A percentile compares a stretch with the other conserved stretches of the same genome.
Conservation (phyloP, 2,797 vertebrate species). For the Protosalanx chinensis region DNA sequence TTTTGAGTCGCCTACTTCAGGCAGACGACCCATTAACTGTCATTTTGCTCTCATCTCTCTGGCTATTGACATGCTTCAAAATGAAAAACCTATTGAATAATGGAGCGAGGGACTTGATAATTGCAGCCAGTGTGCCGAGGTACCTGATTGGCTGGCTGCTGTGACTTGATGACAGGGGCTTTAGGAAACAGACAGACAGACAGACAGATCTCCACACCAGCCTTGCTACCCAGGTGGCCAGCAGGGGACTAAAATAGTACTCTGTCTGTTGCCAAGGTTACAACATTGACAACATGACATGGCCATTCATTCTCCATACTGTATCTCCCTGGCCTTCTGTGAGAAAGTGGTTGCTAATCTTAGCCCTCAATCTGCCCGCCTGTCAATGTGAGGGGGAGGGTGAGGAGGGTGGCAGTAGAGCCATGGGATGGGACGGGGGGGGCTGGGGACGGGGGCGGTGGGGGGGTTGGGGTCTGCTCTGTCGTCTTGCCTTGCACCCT, state of each 20-base stretch:
- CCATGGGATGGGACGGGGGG: constrained; percentile 48
- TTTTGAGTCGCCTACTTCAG: constrained; percentile 24
- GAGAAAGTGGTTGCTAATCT: constrained; percentile 83
- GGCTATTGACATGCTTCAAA: constrained; percentile 30
- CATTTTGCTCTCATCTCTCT: constrained; percentile 14
- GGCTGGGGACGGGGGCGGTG: constrained; percentile 22
- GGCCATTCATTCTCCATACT: constrained; percentile 81
- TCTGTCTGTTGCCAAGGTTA: constrained; percentile 85
- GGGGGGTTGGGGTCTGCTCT: constrained; percentile 61
- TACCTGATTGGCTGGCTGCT: constrained; percentile 21
- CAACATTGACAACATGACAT: constrained; percentile 84
- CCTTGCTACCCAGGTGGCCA: constrained; percentile 59
- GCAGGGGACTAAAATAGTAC: constrained; percentile 76
- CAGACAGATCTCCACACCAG: constrained; percentile 43
- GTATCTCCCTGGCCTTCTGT: constrained; percentile 84
- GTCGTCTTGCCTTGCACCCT: constrained; percentile 36
- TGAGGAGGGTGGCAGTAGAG: constrained; percentile 44
- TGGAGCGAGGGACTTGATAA: constrained; percentile 33
- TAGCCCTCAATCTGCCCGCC: constrained; percentile 78
- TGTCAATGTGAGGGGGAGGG: constrained; percentile 72
- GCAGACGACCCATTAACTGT: constrained; percentile 18
- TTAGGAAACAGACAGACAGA: constrained; percentile 34
- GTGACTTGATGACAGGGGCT: constrained; percentile 31
- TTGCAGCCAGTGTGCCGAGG: constrained; percentile 8
- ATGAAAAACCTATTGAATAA: constrained; percentile 29